These are phyloP conservation scores for Luffia ferchaultella DNA, from an alignment of 2,888 invertebrate species.

Conservation along the genomic window DNA sequence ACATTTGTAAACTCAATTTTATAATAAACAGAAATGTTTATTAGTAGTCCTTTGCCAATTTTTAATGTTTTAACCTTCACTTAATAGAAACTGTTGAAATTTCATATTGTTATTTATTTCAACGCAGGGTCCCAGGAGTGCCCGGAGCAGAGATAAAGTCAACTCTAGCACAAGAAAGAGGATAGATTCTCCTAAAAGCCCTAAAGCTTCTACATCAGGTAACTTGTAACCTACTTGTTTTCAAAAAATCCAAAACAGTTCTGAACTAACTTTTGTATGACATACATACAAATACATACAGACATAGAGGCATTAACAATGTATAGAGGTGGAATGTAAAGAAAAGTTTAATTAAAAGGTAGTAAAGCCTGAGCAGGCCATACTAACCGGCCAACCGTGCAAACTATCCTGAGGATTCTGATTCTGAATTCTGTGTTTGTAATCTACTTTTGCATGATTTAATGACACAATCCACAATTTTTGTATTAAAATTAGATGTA, in stretches of 20 bases:
- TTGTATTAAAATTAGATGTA: no score
- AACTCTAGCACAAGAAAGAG: conserved; percentile 44
- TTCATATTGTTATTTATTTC: no score
- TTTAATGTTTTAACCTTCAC: no score
- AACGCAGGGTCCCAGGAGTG: conserved; percentile 24
- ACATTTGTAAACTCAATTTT: no score
- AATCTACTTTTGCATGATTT: no score
- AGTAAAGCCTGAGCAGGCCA: no score
- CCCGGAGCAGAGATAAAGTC: conserved; percentile 46
- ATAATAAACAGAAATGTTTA: no score
- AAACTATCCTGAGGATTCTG: no score
- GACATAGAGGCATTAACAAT: background rate
- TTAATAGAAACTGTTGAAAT: no score
- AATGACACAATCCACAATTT: no score
- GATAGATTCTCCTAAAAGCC: conserved; percentile 51
- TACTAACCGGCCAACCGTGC: background rate
- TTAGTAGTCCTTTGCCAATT: no score
- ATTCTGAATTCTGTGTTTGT: no score
- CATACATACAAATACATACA: background rate
- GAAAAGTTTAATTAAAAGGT: background rate
- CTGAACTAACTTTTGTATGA: background rate
- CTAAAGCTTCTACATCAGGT: conserved; percentile 61
- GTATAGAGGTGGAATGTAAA: background rate
- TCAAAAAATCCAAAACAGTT: background rate
- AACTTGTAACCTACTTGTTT: conserved; percentile 3